Evolutionary conservation across 2,888 invertebrate genomes (phyloP), one percentile per base, ranked within the genome.

Genomic region (Lysandra coridon): DNA sequence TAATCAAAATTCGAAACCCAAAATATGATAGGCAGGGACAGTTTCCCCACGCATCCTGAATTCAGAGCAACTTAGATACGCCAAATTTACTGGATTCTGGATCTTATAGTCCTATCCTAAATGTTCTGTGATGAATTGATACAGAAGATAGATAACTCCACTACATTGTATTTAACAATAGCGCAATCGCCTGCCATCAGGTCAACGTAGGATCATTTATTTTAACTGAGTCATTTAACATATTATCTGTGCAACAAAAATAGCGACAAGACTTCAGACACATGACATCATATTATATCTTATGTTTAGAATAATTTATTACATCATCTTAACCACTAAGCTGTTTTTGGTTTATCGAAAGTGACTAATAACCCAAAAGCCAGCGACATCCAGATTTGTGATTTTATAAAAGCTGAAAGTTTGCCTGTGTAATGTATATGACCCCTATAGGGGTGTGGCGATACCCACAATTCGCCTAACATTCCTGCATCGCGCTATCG

Each of bases 181-280:
- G 17, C 33, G 69, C 33, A 69, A 69, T 69, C 69, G 14, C 33
- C 1, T 69, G 69, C 69, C 69, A 33, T 69, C 69, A 37, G 69
- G 69, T 69, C 69, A 37, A 0, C 69, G 37, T 1, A 33, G 69
- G 69, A 69, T 69, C 69, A 69, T 69, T 69, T 33, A 33, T 69
- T 69, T 69, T 69, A 69, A 69, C 69, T 37, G 69, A 69, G 33
- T 69, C 69, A 69, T 69, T 33, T 14, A 69, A 69, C 10, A 69
- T 12, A 33, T 69, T 69, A 37, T 37, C 37, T 1, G 69, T 37
- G 12, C 14, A 33, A 4, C 33, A 37, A 69, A 69, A 37, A 69
- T 69, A 69, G 33, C 69, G 33, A 17, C 33, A 0, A 37, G 33
- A 33, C 62, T 14, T 5, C 4, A 30, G 12, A 12, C 10, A 69